Conservation (phyloP, 1,140 invertebrate species). For the Lamellibrachia luymesi region DNA sequence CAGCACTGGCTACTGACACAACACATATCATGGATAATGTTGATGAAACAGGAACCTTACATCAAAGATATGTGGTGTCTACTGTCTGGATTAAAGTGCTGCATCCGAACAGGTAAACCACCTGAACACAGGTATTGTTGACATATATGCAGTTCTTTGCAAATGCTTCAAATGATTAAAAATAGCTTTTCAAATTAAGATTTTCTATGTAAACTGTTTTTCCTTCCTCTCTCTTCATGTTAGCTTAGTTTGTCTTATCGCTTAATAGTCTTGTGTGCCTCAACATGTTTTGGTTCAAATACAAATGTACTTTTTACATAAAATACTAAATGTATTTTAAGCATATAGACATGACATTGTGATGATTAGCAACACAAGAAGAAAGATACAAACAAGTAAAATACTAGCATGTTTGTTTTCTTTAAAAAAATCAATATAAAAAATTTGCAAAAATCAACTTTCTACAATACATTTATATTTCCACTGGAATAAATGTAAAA, state of each 20-base stretch:
- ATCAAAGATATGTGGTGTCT: not conserved
- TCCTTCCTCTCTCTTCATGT: too few species aligned
- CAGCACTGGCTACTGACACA: not conserved
- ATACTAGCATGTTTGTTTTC: too few species aligned
- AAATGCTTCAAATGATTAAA: not conserved
- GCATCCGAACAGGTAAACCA: not conserved
- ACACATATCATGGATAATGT: not conserved
- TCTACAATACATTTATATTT: too few species aligned
- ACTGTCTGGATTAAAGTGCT: not conserved
- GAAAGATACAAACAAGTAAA: too few species aligned
- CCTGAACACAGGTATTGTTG: not conserved
- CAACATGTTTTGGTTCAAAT: not conserved
- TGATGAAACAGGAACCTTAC: not conserved
- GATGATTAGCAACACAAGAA: too few species aligned
- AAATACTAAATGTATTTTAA: too few species aligned
- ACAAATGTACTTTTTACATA: too few species aligned
- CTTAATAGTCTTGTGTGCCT: not conserved
- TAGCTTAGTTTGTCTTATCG: too few species aligned
- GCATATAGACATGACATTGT: too few species aligned
- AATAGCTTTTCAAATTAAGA: not conserved
- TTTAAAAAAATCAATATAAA: too few species aligned
- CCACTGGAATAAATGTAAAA: too few species aligned
- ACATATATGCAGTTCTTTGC: not conserved
- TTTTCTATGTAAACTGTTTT: not conserved
- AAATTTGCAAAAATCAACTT: too few species aligned